Evolutionary conservation across 2,797 vertebrate species (phyloP).

Genomic region (Bovichtus variegatus): DNA sequence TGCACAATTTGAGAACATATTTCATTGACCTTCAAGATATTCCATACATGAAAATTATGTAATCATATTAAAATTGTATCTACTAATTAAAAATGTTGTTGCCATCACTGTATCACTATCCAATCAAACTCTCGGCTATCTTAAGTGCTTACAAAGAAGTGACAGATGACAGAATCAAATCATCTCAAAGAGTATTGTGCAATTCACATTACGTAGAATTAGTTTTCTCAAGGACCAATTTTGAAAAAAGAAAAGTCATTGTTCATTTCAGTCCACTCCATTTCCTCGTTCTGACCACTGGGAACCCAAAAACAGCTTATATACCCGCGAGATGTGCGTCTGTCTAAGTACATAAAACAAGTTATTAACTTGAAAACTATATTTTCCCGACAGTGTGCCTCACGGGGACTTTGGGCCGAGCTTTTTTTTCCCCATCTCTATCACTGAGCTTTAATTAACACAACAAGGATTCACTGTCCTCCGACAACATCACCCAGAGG

Average conservation of each 20-base stretch:
- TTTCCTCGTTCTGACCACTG: constrained; percentile 38
- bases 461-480: constrained; percentile 77
- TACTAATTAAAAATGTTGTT: not conserved
- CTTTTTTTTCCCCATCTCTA: constrained; percentile 40
- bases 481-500: constrained; percentile 78
- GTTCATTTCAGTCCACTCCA: constrained; percentile 28
- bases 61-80: not conserved
- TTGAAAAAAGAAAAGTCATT: not conserved
- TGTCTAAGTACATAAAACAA: constrained; percentile 66
- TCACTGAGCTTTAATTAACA: constrained; percentile 80
- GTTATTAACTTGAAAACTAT: constrained; percentile 72
- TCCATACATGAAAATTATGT: not conserved
- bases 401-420: constrained; percentile 44
- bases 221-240: constrained; percentile 28
- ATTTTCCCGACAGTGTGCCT: constrained; percentile 67
- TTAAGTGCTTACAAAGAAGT: not conserved
- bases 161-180: not conserved
- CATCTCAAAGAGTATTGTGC: not conserved
- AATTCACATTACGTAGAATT: constrained; percentile 1
- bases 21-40: not conserved
- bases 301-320: constrained; percentile 21
- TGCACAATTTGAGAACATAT: not conserved
- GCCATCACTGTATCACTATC: no score
- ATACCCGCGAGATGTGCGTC: constrained; percentile 45
- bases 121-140: not conserved